Evolutionary conservation across 2,797 vertebrate genomes (phyloP).

Genomic region (Australoheros facetus): DNA sequence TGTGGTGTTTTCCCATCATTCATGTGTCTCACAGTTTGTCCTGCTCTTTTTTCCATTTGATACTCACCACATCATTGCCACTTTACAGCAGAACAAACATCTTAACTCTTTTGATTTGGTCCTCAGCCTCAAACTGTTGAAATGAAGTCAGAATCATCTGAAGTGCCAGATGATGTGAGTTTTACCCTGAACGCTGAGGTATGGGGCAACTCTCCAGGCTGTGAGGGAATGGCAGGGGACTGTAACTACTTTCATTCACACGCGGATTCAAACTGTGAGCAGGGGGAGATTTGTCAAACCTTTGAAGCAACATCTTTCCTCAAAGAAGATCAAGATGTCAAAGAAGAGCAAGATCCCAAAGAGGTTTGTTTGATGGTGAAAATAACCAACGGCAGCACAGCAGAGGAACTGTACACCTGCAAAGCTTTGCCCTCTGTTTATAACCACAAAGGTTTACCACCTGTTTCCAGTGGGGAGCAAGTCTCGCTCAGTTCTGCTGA

Average conservation of each 20-base stretch:
- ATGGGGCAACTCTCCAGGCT: not conserved
- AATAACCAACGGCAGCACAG: too few species aligned
- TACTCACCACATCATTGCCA: not conserved
- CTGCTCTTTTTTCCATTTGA: not conserved
- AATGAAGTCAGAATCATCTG: not conserved
- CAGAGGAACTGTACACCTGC: not conserved
- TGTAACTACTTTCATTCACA: not conserved
- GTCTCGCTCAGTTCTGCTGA: not conserved
- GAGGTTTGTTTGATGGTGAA: too few species aligned
- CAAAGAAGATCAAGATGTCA: not conserved
- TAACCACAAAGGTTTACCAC: not conserved
- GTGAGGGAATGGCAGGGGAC: not conserved
- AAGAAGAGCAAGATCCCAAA: not conserved
- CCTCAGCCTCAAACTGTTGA: not conserved
- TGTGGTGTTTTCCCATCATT: not conserved
- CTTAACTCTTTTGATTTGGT: not conserved
- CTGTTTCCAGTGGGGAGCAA: not conserved
- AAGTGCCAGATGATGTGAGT: not conserved
- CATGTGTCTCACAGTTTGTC: not conserved
- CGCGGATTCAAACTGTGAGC: not conserved
- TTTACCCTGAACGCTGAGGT: not conserved
- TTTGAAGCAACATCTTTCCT: not conserved
- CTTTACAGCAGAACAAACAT: not conserved
- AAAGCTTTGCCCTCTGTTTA: not conserved
- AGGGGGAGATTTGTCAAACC: too few species aligned